Evolutionary conservation across 2,888 invertebrate genomes (phyloP).

Genomic region (Masnerella sp.): DNA sequence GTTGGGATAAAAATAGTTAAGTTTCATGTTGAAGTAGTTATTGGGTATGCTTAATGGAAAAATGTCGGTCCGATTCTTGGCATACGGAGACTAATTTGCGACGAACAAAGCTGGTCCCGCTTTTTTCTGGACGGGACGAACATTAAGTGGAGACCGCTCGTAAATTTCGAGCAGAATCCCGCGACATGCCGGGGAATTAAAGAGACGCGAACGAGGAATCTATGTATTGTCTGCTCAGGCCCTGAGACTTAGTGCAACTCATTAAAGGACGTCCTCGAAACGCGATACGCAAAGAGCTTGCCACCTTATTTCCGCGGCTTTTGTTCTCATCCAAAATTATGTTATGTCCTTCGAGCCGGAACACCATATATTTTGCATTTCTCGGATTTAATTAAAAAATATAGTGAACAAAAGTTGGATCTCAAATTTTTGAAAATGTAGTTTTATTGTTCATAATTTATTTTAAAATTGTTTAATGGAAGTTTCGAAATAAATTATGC

Average conservation of each 20-base stretch:
- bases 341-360: too few species aligned
- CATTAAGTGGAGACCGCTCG: slow-evolving; percentile 51
- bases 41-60: slow-evolving; percentile 51
- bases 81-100: slow-evolving; percentile 51
- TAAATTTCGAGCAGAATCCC: slow-evolving; percentile 54
- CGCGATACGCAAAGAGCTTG: slow-evolving; percentile 34
- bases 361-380: too few species aligned
- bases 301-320: slow-evolving; percentile 50
- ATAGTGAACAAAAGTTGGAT: too few species aligned
- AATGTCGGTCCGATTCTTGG: slow-evolving; percentile 45
- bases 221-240: slow-evolving; percentile 55
- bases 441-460: too few species aligned
- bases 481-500: too few species aligned
- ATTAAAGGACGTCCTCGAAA: slow-evolving; percentile 46
- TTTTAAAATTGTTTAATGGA: too few species aligned
- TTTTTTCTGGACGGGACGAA: slow-evolving; percentile 49
- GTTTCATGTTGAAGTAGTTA: too few species aligned
- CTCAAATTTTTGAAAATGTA: too few species aligned
- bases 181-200: slow-evolving; percentile 56
- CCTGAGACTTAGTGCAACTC: slow-evolving; percentile 49
- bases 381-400: too few species aligned
- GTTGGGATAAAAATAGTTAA: too few species aligned
- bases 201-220: slow-evolving; percentile 55
- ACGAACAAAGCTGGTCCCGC: slow-evolving; percentile 56
- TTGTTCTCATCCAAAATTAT: too few species aligned